Percentiles rank a stretch among this genome's conserved stretches.
phyloP scores from a whole-genome alignment of 2,888 invertebrate genomes.

The Heliconius sara region DNA sequence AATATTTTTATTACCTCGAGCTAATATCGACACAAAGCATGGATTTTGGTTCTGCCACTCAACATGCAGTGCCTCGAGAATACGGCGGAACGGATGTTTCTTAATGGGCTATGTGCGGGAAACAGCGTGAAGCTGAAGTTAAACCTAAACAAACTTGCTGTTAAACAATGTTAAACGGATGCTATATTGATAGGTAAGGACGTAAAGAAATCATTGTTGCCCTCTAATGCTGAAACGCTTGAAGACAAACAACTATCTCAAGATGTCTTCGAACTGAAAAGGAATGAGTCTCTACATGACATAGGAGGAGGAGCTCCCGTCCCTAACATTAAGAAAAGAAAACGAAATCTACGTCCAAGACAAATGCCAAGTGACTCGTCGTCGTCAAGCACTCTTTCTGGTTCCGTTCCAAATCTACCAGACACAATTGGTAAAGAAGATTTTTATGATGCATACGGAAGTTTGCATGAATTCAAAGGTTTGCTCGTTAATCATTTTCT shows the following conservation, averaged over 20 bases:
- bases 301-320: constrained; percentile 35
- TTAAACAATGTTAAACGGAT: no score
- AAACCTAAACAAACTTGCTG: no score
- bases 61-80: no score
- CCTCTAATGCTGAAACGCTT: constrained; percentile 50
- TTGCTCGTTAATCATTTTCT: neutral
- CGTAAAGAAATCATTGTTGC: constrained; percentile 54
- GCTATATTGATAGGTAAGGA: constrained; percentile 48
- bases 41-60: no score
- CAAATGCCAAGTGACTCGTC: constrained; percentile 49
- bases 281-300: constrained; percentile 53
- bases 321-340: constrained; percentile 55
- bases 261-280: constrained; percentile 62
- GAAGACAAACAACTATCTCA: constrained; percentile 56
- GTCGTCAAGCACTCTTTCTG: constrained; percentile 57
- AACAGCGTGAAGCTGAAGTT: no score
- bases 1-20: no score
- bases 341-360: constrained; percentile 49
- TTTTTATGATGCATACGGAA: constrained; percentile 70
- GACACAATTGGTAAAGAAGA: constrained; percentile 59
- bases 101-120: no score
- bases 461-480: constrained; percentile 65
- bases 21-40: no score
- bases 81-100: no score
- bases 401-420: constrained; percentile 47